phyloP scores from a whole-genome alignment of 2,888 invertebrate genomes.

The Falcaria lacertinaria region DNA sequence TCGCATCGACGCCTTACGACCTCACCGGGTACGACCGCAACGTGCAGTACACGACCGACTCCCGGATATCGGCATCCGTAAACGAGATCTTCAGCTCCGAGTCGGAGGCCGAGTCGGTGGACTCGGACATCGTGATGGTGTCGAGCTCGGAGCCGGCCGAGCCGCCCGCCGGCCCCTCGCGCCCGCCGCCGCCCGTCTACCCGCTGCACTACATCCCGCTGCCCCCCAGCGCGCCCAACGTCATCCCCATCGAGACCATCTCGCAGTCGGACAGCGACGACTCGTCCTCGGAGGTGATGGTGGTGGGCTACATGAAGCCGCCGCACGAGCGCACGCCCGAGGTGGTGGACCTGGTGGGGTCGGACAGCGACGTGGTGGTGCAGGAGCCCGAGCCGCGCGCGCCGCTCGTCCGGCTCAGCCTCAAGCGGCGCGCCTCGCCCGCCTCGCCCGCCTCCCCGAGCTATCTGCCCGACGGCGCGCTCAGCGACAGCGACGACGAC shows the following conservation, averaged over 20 bases:
- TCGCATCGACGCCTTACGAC: constrained; percentile 92
- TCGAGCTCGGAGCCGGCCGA: constrained; percentile 23
- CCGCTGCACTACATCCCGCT: constrained; percentile 46
- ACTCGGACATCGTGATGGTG: constrained; percentile 32
- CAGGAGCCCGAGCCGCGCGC: constrained; percentile 37
- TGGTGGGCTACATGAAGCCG: constrained; percentile 84
- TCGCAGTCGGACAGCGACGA: constrained; percentile 70
- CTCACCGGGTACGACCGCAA: constrained; percentile 89
- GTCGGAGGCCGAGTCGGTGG: constrained; percentile 42
- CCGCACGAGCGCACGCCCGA: constrained; percentile 83
- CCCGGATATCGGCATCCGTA: constrained; percentile 75
- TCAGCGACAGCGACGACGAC: too few species aligned
- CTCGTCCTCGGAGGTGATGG: constrained; percentile 78
- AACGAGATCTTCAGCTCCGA: constrained; percentile 74
- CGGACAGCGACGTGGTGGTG: constrained; percentile 73
- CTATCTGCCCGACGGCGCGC: neutral
- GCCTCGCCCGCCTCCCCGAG: neutral
- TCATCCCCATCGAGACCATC: constrained; percentile 70
- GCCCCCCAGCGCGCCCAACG: constrained; percentile 29
- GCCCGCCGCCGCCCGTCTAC: constrained; percentile 38
- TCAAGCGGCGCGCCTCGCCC: constrained; percentile 18
- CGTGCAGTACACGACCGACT: constrained; percentile 82
- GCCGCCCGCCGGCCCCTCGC: constrained; percentile 21
- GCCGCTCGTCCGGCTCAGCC: constrained; percentile 16
- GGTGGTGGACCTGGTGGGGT: constrained; percentile 80